Percentiles rank a stretch among this genome's conserved stretches.
Conservation (phyloP, 2,888 invertebrate species). For the Blomia tropicalis region DNA sequence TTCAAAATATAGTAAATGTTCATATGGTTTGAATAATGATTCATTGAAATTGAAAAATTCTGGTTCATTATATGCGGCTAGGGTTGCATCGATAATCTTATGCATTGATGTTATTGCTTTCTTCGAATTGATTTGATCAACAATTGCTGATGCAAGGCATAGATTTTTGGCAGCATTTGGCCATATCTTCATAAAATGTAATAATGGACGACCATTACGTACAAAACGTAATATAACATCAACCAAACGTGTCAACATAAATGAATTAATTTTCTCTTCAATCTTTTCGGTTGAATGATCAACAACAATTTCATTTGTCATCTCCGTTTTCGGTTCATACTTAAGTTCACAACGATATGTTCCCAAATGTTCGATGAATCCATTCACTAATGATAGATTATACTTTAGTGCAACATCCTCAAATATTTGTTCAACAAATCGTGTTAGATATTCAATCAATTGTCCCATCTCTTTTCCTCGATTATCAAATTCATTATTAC, state of each 20-base stretch:
- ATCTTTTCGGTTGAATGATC: neutral
- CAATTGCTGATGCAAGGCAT: constrained; percentile 86
- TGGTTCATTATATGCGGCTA: constrained; percentile 70
- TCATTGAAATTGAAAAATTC: constrained; percentile 92
- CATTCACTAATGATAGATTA: constrained; percentile 63
- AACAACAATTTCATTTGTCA: neutral
- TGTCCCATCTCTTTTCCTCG: constrained; percentile 59
- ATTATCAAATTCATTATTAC: neutral
- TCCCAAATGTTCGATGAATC: constrained; percentile 64
- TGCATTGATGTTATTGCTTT: constrained; percentile 74
- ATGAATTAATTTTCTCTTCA: constrained; percentile 28
- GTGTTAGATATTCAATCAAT: constrained; percentile 71
- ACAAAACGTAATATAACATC: constrained; percentile 74
- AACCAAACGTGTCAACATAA: constrained; percentile 61
- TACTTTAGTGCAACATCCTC: constrained; percentile 71
- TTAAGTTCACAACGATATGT: constrained; percentile 60
- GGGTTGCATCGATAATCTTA: constrained; percentile 67
- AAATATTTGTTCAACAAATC: constrained; percentile 76
- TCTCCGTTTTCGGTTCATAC: neutral
- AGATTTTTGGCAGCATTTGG: constrained; percentile 78
- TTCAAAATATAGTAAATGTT: constrained; percentile 79
- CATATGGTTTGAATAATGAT: constrained; percentile 80
- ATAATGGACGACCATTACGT: constrained; percentile 64
- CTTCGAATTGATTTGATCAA: constrained; percentile 70
- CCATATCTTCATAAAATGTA: constrained; percentile 82